Percentiles rank a stretch among this genome's conserved stretches.
Conservation (phyloP, 2,797 vertebrate species). For the Propithecus perrieri region DNA sequence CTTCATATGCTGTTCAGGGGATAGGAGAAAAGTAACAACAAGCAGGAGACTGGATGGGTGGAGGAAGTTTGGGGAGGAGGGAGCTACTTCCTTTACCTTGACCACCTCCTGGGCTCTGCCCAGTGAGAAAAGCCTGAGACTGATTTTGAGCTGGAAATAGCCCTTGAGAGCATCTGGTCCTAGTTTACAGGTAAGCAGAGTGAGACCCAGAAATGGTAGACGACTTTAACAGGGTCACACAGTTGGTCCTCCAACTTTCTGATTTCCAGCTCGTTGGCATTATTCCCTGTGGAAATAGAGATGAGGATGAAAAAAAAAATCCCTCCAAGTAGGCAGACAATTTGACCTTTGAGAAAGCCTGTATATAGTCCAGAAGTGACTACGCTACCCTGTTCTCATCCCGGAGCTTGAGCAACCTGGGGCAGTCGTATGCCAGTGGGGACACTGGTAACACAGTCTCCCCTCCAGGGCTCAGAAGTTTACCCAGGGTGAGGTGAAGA, state of each 20-base stretch:
- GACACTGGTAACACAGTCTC: no score
- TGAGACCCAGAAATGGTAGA: background rate
- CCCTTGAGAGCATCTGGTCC: background rate
- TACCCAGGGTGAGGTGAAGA: background rate
- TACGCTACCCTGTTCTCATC: background rate
- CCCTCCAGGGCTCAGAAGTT: background rate
- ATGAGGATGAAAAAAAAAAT: background rate
- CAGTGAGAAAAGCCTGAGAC: background rate
- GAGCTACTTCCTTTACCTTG: background rate
- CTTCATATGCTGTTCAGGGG: background rate
- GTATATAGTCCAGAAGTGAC: background rate
- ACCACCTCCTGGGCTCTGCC: background rate
- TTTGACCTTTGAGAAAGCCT: background rate
- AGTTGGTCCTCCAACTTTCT: background rate
- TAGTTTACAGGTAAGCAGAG: conserved; percentile 24
- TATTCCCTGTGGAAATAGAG: background rate
- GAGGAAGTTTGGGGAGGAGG: background rate
- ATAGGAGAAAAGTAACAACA: background rate
- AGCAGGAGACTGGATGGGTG: background rate
- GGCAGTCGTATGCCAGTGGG: rapidly evolving
- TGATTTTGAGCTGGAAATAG: background rate
- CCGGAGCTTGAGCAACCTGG: background rate
- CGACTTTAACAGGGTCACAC: background rate
- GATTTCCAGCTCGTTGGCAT: background rate
- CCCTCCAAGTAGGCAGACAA: background rate